Base-by-base conservation (phyloP, 1,140 invertebrate genomes). In the Myzus persicae region DNA sequence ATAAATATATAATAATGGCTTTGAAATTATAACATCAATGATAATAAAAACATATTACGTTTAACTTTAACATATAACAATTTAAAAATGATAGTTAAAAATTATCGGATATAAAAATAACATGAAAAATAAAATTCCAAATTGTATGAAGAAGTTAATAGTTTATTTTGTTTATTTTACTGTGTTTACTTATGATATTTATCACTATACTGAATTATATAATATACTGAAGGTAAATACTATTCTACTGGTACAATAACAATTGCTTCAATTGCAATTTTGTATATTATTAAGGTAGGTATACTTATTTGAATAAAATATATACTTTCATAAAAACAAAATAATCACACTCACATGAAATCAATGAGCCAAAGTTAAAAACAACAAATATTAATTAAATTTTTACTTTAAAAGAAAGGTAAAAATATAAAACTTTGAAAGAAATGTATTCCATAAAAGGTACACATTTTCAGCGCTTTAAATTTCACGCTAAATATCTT, bases 401-500 rank as follows among this genome's bases (percentile, higher is more conserved):
- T 82, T 82, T 24, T 26, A 84, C 82, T 42, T 40, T 26, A 40
- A 38, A 42, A 84, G 59, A 76, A 76, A n/a, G 76, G 36, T 82
- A 82, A 82, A 9, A 82, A 38, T 82, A 38, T 82, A 38, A 81
- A 38, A 82, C 36, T 82, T 24, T 38, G 6, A 38, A 82, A 38
- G 8, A 38, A 38, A 38, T 38, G 36, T 82, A 36, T 82, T 82
- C 36, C 22, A 20, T 82, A 38, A 82, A 36, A 82, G 76, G 76
- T 82, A 38, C 76, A 38, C 20, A 38, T 82, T 82, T 38, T 38
- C 22, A 9, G 11, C 9, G 18, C 46, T 89, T 89, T 89, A 40
- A 38, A 51, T 89, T 48, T 22, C 48, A 90, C 51, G 89, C 38
- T 67, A 90, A 90, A 90, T 42, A 59, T 90, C 89, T 90, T 67